Conservation (phyloP, 2,113 vertebrate genomes). For the Mionectes macconnelli region DNA sequence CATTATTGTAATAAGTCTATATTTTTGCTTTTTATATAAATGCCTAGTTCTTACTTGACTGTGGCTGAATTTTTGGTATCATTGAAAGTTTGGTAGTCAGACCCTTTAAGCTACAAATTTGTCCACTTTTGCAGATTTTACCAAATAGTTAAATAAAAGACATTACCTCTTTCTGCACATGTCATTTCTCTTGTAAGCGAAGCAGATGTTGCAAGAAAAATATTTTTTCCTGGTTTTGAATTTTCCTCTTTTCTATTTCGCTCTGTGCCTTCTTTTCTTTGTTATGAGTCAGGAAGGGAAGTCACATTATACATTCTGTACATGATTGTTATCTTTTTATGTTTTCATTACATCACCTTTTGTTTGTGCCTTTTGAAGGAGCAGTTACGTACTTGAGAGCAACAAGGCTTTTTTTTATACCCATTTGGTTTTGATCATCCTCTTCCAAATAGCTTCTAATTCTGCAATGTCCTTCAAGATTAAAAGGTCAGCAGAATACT, state of each 20-base stretch:
- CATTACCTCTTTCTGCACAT: background rate
- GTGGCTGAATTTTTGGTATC: background rate
- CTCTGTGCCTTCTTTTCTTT: background rate
- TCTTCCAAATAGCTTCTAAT: background rate
- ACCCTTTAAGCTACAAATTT: background rate
- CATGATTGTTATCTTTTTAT: background rate
- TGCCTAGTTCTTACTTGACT: background rate
- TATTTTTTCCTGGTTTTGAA: background rate
- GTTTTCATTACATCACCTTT: background rate
- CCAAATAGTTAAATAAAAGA: background rate
- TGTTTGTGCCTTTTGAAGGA: background rate
- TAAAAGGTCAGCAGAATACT: background rate
- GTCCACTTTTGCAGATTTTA: background rate
- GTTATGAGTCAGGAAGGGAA: background rate
- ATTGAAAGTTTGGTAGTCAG: background rate
- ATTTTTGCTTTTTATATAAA: background rate
- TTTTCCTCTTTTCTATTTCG: background rate
- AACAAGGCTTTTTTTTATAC: background rate
- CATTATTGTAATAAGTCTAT: background rate
- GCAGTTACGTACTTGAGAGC: background rate
- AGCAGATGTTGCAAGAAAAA: background rate
- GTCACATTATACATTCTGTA: background rate
- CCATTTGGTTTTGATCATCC: background rate
- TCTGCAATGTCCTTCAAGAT: background rate
- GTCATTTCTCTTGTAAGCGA: background rate